Base-by-base conservation (phyloP, 2,888 invertebrate genomes). In the Pollenia angustigena region DNA sequence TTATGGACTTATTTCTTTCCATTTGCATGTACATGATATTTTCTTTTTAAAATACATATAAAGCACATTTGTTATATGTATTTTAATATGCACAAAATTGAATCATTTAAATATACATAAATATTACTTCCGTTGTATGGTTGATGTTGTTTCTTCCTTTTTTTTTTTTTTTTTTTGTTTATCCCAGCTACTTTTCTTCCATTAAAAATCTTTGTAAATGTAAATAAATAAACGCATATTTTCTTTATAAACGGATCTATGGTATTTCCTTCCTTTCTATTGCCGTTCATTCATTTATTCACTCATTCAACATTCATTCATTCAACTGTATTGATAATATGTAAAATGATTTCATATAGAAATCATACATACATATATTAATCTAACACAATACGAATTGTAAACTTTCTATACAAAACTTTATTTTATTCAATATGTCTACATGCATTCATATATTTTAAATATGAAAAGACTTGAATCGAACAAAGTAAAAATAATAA, bases 181-280 rank as follows among this genome's bases (percentile, higher is more conserved):
- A 32, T 64, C 23, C 18, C 46, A 46, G 14, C 16, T 60, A 40
- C n/a, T 32, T 50, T 48, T 12, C 32, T n/a, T 64, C 9, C n/a
- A 32, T 69, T 40, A 16, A 11, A 50, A 71, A 56, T 44, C 12
- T 48, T 40, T 48, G 42, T 10, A 83, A 23, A 52, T 58, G 46
- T 52, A 64, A 82, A 82, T 52, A 71, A 62, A 56, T 46, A 54
- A 76, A 54, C 10, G 11, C n/a, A 74, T 16, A 50, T 66, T 60
- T 58, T 50, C 42, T 50, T 64, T 18, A 40, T 58, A 72, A 72
- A 44, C 44, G 60, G 23, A 74, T 52, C 72, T 56, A 8, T 62
- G 32, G 46, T 74, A 52, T 68, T 80, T 75, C 69, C 52, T 69
- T 85, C 72, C 62, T 18, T 69, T 81, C 9, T 52, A 72, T 54